Conservation (phyloP, 1,140 invertebrate genomes). For the Helicorthomorpha holstii region DNA sequence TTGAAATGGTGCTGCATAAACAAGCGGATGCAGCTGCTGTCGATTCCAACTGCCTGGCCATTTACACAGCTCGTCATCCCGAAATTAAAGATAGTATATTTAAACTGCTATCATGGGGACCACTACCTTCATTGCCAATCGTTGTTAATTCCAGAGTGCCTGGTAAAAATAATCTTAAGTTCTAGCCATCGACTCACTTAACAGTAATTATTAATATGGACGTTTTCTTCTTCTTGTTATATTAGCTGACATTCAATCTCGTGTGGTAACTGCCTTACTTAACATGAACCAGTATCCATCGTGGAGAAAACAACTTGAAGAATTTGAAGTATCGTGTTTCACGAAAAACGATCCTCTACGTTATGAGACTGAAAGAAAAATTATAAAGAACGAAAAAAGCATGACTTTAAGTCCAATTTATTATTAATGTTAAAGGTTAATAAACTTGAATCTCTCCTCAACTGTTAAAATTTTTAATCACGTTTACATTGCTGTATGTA, state of each 20-base stretch:
- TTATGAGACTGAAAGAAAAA: constrained; percentile 32
- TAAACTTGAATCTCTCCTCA: too few relatives aligned
- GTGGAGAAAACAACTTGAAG: constrained; percentile 31
- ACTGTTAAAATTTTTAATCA: too few relatives aligned
- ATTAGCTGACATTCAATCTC: constrained; percentile 29
- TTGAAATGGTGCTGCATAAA: constrained; percentile 39
- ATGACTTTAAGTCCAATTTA: constrained; percentile 34
- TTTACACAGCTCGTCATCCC: constrained; percentile 35
- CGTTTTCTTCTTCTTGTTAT: constrained; percentile 1
- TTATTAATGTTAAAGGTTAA: too few relatives aligned
- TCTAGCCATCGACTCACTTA: background rate
- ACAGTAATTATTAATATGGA: background rate
- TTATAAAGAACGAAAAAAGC: constrained; percentile 30
- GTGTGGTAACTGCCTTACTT: constrained; percentile 29
- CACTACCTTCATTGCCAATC: constrained; percentile 39
- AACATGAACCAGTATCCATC: constrained; percentile 22
- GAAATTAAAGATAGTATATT: constrained; percentile 35
- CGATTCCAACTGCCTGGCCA: constrained; percentile 37
- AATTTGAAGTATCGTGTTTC: constrained; percentile 34
- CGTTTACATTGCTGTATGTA: too few relatives aligned
- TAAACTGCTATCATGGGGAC: constrained; percentile 37
- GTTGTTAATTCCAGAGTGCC: constrained; percentile 34
- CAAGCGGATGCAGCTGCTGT: constrained; percentile 41
- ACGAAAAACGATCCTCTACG: constrained; percentile 27
- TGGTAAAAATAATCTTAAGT: constrained; percentile 21